Evolutionary conservation across 1,140 invertebrate species (phyloP), one percentile per base, ranked within the genome.

Genomic region (Macrostomum lignano): DNA sequence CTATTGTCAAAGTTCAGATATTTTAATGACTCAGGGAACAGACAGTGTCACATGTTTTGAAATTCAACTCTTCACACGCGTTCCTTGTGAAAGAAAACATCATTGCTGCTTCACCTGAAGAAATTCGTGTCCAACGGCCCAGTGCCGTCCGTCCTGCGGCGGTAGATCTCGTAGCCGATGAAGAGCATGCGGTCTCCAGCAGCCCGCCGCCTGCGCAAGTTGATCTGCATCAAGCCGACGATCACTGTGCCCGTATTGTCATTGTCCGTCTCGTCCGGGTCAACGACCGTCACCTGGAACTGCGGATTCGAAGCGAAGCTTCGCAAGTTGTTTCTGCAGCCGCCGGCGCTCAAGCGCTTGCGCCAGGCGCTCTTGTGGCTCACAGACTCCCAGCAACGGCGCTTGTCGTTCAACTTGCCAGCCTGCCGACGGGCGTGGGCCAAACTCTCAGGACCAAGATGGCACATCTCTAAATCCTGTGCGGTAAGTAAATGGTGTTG

Each of bases 261-360:
- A 25, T 32, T 25, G 19, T 33, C 32, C 7, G 21, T 17, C 19
- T 38, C 78, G 51, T 93, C 82, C 0, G 74, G 70, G 54, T 82
- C 74, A 15, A 69, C 70, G 30, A 93, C 49, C 0, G 72, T 73
- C 21, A 98, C 70, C 10, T 71, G 67, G 53, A 86, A 96, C 51
- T 96, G 88, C 1, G 88, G 88, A 62, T 96, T 96, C 40, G 72
- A 70, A 59, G 70, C 73, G 60, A 94, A 96, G 0, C 81, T 78
- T 22, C 86, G 81, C 66, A 42, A 19, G 55, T 72, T 81, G 56
- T 33, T 33, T 44, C 88, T 67, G 52, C 88, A 96, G 13, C 34
- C 34, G 9, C 34, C 34, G 4, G 34, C 23, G 15, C 25, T 24
- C n/a, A 23, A 25, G 21, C 21, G 20, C 21, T 23, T 25, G 4